Evolutionary conservation across 2,888 invertebrate genomes (phyloP), one percentile per base, ranked within the genome.

Genomic region (Helleia helle): DNA sequence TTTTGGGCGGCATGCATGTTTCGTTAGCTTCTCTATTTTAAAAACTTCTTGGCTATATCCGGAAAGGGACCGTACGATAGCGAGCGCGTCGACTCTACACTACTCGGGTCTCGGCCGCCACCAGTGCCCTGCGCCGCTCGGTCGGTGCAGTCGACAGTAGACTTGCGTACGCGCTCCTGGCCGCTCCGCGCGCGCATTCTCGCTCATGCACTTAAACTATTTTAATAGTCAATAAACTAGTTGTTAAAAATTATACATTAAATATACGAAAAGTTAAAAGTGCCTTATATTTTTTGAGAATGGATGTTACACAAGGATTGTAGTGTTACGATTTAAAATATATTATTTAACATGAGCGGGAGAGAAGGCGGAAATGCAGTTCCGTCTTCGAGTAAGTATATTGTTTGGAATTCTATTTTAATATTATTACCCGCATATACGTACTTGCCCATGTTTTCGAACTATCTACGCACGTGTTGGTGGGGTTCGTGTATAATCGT

Each of bases 331-430:
- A 60, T 65, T 72, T 69, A 59, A 65, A 58, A 61, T 65, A 69
- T 69, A 63, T 61, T 63, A 67, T 60, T 70, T 77, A 83, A 71
- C 69, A 84, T 84, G 84, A 83, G 74, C 73, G 81, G 73, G 70
- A 77, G 75, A 71, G 76, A 75, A 75, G 77, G 72, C 79, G 83
- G 83, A 81, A 80, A 75, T 83, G 80, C 80, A 84, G 79, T 79
- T 80, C 79, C 81, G 71, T 76, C 80, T 79, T 76, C 72, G 58
- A 80, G 83, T 84, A 68, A 84, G 83, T 81, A 73, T 56, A 44
- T 46, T 58, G 53, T 47, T 51, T 52, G 52, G 52, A 46, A 55
- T 59, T 60, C 58, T 58, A 56, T 52, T 50, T 52, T 55, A 46
- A 53, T 38, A 49, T n/a, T 56, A 51, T 54, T 38, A 43, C 40